These are phyloP conservation scores for Turritopsis rubra DNA, from an alignment of 30 jellyfish, hydroid and myxozoan species.

Conservation along the genomic window DNA sequence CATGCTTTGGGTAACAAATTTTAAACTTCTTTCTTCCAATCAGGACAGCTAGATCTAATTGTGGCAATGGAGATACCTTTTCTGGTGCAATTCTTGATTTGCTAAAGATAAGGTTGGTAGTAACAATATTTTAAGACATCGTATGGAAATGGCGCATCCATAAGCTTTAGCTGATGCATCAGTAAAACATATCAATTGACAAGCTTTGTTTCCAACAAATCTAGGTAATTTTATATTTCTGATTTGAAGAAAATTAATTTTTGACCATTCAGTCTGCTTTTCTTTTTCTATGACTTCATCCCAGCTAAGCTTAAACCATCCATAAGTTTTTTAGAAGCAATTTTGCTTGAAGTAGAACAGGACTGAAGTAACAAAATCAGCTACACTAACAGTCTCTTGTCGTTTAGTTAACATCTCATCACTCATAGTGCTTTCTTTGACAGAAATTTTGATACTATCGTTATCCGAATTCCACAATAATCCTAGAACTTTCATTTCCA, in stretches of 20 bases:
- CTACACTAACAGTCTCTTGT: conserved; percentile 19
- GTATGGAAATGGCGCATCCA: background rate
- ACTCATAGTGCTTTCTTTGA: background rate
- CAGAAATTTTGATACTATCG: conserved; percentile 35
- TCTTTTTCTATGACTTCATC: conserved; percentile 17
- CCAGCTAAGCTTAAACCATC: conserved; percentile 28
- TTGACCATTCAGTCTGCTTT: conserved; percentile 6
- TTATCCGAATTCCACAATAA: conserved; percentile 30
- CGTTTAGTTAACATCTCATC: conserved; percentile 27
- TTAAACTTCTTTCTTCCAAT: background rate
- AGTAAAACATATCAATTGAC: conserved; percentile 10
- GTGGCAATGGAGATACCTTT: background rate
- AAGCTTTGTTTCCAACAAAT: conserved; percentile 16
- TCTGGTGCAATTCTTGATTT: conserved; percentile 13
- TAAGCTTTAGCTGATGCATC: conserved; percentile 13
- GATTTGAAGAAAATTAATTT: background rate
- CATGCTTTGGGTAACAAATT: background rate
- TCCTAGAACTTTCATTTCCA: conserved; percentile 23
- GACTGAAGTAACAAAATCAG: conserved; percentile 27
- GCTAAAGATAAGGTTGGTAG: background rate
- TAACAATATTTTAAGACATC: background rate
- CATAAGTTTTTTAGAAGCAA: conserved; percentile 34
- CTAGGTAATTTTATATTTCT: conserved; percentile 19
- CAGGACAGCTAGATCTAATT: background rate
- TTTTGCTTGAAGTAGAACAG: conserved; percentile 16